Conservation (phyloP, 2,113 vertebrate species). For the Dascyllus trimaculatus region DNA sequence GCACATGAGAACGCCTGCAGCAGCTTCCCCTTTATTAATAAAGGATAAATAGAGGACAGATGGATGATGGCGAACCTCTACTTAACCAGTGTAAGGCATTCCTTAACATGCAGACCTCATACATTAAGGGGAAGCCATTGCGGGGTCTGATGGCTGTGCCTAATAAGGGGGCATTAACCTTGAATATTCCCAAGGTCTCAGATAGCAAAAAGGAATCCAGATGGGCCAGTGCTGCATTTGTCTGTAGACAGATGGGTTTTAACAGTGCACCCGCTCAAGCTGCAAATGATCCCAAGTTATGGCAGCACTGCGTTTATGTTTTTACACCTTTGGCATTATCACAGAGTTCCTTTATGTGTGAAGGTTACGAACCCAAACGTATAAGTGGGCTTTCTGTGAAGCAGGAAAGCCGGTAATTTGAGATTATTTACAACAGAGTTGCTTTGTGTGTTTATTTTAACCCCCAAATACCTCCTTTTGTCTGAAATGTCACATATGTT, state of each 20-base stretch:
- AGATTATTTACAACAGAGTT: neutral
- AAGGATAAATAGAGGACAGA: conserved; percentile 47
- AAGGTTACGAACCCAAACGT: conserved; percentile 61
- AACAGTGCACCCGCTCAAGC: conserved; percentile 60
- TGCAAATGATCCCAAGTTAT: conserved; percentile 69
- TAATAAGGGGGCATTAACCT: conserved; percentile 76
- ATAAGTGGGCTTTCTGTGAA: conserved; percentile 16
- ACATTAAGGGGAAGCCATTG: conserved; percentile 49
- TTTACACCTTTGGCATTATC: conserved; percentile 57
- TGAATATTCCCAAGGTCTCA: conserved; percentile 68
- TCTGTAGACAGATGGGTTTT: conserved; percentile 77
- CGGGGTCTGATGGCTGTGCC: conserved; percentile 56
- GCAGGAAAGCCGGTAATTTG: neutral
- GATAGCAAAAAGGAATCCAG: conserved; percentile 64
- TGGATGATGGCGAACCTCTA: conserved; percentile 26
- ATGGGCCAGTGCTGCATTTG: conserved; percentile 60
- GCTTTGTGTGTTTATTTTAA: neutral
- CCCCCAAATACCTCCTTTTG: neutral
- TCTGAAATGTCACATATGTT: neutral
- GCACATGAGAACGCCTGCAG: conserved; percentile 22
- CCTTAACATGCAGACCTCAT: conserved; percentile 55
- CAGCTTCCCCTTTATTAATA: conserved; percentile 34
- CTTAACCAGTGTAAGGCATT: conserved; percentile 42
- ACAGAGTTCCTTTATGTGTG: conserved; percentile 52
- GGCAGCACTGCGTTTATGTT: conserved; percentile 57